Base-by-base conservation (phyloP, 2,888 invertebrate species). In the Drosophila nr. medialis region DNA sequence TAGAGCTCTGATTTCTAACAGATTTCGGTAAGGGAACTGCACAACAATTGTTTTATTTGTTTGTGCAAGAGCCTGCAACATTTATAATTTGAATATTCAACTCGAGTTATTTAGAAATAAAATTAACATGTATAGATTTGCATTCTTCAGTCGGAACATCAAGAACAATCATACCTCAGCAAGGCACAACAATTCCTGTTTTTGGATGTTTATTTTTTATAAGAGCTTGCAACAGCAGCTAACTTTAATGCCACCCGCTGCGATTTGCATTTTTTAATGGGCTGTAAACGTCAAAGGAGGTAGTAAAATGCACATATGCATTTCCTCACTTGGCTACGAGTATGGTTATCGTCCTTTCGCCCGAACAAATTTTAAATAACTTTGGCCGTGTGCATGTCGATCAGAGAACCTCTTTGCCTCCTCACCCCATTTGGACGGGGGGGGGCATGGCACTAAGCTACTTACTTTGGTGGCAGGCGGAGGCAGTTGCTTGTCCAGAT, bases 231-330 rank as follows among this genome's bases (percentile, higher is more conserved):
- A 56, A 21, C 56, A 64, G 32, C 60, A 60, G 40, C 40, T 64
- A 74, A 67, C 30, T 66, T 70, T 59, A 64, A 69, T 61, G 77
- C 74, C 72, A 66, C 60, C 53, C 55, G 42, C n/a, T 69, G 58
- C 40, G 72, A 75, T 83, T 81, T 85, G 72, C 81, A 86, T 81
- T 81, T 86, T 88, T 80, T 83, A 88, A 89, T 81, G 85, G 80
- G 80, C 86, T 66, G 81, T 83, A 80, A 83, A 75, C 75, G 69
- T 55, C 40, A 40, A 56, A 71, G 53, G 58, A 29, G 34, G 15
- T 10, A 29, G 51, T 51, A 58, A 56, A 76, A 68, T 70, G 50
- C 51, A 55, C 75, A 67, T 54, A 66, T 77, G 74, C 74, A 75
- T 75, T 56, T 62, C 40, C 8, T 36, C 51, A 32, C 58, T 42